A percentile compares a stretch with the other conserved stretches of the same genome.
Conservation (phyloP, 2,113 vertebrate species). For the Neogale vison region DNA sequence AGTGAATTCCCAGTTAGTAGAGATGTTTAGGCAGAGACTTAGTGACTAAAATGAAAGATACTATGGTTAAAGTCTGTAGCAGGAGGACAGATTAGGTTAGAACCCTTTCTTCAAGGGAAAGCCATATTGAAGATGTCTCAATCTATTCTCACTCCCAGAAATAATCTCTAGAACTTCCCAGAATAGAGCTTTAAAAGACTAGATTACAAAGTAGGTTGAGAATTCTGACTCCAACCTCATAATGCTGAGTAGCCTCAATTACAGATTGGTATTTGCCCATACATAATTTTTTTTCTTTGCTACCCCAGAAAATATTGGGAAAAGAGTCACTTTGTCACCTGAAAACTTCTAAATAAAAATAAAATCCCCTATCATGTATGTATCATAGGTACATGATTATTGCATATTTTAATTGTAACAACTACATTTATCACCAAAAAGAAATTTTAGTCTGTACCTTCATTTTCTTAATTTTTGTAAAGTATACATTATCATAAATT, state of each 20-base stretch:
- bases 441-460: background rate
- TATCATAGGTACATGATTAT: background rate
- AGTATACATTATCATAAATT: background rate
- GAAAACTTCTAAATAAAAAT: conserved; percentile 42
- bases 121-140: background rate
- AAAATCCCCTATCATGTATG: background rate
- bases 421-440: background rate
- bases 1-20: conserved; percentile 1
- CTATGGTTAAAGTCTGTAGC: background rate
- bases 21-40: background rate
- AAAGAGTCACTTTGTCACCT: background rate
- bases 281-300: background rate
- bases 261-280: background rate
- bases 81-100: background rate
- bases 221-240: background rate
- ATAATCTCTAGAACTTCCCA: background rate
- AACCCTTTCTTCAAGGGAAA: conserved; percentile 6
- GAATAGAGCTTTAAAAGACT: background rate
- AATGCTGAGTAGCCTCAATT: background rate
- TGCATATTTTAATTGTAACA: background rate
- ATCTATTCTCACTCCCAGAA: background rate
- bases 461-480: background rate
- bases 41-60: background rate
- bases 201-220: background rate
- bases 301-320: background rate